Conservation (phyloP, 2,113 vertebrate genomes). For the Chelonoidis abingdonii region DNA sequence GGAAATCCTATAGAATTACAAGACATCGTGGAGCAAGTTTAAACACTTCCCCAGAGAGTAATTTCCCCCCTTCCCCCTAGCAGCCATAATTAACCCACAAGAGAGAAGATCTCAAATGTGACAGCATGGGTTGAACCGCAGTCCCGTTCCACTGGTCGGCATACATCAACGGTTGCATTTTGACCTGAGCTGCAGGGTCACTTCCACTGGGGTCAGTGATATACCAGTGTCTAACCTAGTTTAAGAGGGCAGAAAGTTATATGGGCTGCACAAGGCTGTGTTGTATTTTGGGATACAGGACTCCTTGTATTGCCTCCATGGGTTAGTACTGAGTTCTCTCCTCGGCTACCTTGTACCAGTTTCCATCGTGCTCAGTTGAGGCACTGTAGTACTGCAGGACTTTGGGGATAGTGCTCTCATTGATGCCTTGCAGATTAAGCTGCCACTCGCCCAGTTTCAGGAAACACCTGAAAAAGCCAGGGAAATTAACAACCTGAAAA, state of each 20-base stretch:
- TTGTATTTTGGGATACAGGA: neutral
- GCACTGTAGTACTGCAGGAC: constrained; percentile 97
- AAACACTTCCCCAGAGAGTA: neutral
- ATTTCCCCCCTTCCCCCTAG: neutral
- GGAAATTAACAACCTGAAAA: neutral
- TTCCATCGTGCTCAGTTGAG: constrained; percentile 96
- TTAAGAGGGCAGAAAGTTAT: neutral
- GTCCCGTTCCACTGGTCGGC: neutral
- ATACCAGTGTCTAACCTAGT: neutral
- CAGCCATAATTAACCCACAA: neutral
- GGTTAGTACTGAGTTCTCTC: rapidly evolving
- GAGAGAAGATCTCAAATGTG: neutral
- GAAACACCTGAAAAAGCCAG: constrained; percentile 88
- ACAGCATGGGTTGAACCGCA: neutral
- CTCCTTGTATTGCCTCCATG: neutral
- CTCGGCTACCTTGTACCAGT: constrained; percentile 96
- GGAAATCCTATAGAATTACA: neutral
- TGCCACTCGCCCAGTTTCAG: constrained; percentile 99
- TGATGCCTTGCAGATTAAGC: constrained; percentile 97
- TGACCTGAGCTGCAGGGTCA: neutral
- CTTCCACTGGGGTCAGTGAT: neutral
- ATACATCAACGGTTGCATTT: neutral
- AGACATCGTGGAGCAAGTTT: neutral
- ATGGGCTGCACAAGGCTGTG: rapidly evolving
- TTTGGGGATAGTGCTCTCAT: constrained; percentile 97